A percentile compares a stretch with the other conserved stretches of the same genome.
Evolutionary conservation across 2,888 invertebrate genomes (phyloP).

Genomic region (Drosophila villosipedis): DNA sequence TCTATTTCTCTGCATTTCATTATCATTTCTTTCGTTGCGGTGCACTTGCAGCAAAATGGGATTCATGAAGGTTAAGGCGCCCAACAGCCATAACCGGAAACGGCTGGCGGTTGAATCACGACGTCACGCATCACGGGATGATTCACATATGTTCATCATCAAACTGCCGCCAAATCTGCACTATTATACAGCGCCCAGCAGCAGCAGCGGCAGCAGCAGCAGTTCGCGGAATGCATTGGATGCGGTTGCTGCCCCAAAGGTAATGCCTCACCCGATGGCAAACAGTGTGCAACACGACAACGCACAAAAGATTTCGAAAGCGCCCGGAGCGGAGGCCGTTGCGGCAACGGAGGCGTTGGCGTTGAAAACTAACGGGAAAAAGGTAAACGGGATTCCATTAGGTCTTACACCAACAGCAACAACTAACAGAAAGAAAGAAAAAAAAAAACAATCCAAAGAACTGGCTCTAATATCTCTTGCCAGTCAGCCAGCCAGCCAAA

Average conservation of each 20-base stretch:
- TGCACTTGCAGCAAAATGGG: slow-evolving; percentile 88
- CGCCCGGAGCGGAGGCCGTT: slow-evolving; percentile 14
- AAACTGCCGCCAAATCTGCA: slow-evolving; percentile 94
- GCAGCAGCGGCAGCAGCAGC: slow-evolving; percentile 82
- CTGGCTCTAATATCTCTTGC: slow-evolving; percentile 56
- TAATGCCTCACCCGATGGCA: slow-evolving; percentile 36
- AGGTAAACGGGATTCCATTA: slow-evolving; percentile 84
- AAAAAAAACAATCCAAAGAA: slow-evolving; percentile 41
- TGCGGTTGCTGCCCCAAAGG: slow-evolving; percentile 25
- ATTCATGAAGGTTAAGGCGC: slow-evolving; percentile 89
- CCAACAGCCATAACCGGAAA: slow-evolving; percentile 92
- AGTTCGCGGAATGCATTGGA: slow-evolving; percentile 65
- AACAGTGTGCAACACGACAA: slow-evolving; percentile 46
- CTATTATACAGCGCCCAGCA: slow-evolving; percentile 90
- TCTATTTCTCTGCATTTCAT: not conserved
- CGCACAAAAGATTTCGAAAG: slow-evolving; percentile 53
- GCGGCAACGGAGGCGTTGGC: slow-evolving; percentile 66
- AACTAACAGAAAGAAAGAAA: slow-evolving; percentile 11
- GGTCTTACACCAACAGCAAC: slow-evolving; percentile 66
- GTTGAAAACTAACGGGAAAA: slow-evolving; percentile 84
- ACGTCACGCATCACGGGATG: slow-evolving; percentile 89
- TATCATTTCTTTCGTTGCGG: slow-evolving; percentile 84
- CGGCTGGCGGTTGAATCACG: slow-evolving; percentile 91
- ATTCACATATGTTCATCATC: slow-evolving; percentile 94
- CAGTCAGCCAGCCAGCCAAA: slow-evolving; percentile 11